phyloP scores from a whole-genome alignment of 2,113 vertebrate species.

The Nibea coibor region DNA sequence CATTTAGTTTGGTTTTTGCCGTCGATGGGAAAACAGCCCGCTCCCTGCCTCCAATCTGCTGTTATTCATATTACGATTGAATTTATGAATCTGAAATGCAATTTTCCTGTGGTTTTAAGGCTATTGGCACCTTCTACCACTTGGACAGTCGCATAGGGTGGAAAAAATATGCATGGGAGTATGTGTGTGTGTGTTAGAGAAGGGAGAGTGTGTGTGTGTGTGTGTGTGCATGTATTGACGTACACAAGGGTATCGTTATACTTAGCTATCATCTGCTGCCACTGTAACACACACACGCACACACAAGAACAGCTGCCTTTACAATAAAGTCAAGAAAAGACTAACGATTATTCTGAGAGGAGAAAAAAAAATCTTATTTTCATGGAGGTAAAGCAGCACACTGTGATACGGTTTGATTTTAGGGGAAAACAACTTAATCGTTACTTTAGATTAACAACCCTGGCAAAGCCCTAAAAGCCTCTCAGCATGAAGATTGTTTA shows the following conservation, averaged over 20 bases:
- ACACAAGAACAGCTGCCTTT: constrained; percentile 67
- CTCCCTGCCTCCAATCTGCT: constrained; percentile 67
- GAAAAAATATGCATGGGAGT: constrained; percentile 69
- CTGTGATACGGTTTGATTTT: constrained; percentile 48
- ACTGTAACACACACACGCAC: constrained; percentile 41
- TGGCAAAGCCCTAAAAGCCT: constrained; percentile 28
- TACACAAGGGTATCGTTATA: constrained; percentile 71
- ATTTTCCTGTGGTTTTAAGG: constrained; percentile 80
- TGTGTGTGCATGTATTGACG: constrained; percentile 40
- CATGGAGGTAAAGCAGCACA: constrained; percentile 37
- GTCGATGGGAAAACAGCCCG: constrained; percentile 55
- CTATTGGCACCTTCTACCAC: constrained; percentile 74
- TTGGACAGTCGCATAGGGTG: constrained; percentile 66
- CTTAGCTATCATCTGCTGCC: constrained; percentile 66
- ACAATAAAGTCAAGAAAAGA: constrained; percentile 66
- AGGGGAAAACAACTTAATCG: constrained; percentile 44
- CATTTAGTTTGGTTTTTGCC: constrained; percentile 63
- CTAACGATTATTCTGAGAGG: constrained; percentile 48
- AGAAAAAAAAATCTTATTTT: constrained; percentile 39
- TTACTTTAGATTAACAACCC: constrained; percentile 49
- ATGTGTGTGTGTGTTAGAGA: constrained; percentile 14
- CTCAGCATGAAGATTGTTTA: constrained; percentile 39
- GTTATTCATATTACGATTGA: constrained; percentile 77
- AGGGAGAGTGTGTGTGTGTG: constrained; percentile 24
- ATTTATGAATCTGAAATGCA: constrained; percentile 79